Evolutionary conservation across 64 coral and sea anemone species (phyloP).

Genomic region (Pocillopora verrucosa): DNA sequence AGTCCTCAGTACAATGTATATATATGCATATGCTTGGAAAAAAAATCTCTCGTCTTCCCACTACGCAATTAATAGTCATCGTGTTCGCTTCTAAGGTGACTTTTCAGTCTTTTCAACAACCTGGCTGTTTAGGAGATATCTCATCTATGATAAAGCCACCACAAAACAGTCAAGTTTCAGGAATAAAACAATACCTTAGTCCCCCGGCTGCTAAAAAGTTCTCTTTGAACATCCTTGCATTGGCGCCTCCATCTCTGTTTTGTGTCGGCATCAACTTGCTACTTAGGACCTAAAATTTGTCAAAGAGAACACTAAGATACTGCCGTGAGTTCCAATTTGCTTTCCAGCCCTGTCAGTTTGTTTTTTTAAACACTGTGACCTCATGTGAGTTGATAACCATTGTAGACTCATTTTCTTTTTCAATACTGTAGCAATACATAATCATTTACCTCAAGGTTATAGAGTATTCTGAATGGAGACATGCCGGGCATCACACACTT

Average conservation of each 20-base stretch:
- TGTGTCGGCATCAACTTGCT: conserved; percentile 89
- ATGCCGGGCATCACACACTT: conserved; percentile 73
- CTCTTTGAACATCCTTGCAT: conserved; percentile 87
- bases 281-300: conserved; percentile 62
- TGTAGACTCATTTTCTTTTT: too few species aligned
- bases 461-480: conserved; percentile 92
- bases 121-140: background rate
- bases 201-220: conserved; percentile 81
- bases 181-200: conserved; percentile 51
- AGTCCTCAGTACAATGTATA: too few species aligned
- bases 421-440: background rate
- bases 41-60: too few species aligned
- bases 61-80: too few species aligned
- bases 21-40: too few species aligned
- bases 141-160: background rate
- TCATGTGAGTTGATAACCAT: too few species aligned
- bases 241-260: conserved; percentile 87
- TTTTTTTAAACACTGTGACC: too few species aligned
- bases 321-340: background rate
- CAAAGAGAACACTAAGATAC: background rate
- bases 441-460: conserved; percentile 79
- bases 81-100: too few species aligned
- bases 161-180: background rate
- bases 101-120: background rate
- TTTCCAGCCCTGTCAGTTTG: too few species aligned